These are phyloP conservation scores for Orthosia gracilis DNA, from an alignment of 2,888 invertebrate genomes.

Conservation along the genomic window DNA sequence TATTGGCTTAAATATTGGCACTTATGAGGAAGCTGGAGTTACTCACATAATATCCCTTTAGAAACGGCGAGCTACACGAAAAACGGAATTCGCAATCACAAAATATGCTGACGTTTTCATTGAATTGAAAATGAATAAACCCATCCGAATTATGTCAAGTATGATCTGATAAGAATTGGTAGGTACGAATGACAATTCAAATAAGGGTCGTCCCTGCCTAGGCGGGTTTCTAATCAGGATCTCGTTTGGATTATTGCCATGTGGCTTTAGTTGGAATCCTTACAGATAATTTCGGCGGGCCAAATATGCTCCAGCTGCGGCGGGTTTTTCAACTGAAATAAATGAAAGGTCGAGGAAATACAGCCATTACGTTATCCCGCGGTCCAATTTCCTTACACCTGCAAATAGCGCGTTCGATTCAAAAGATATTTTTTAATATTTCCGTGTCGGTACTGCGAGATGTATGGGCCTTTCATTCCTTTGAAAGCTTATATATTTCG, in stretches of 20 bases:
- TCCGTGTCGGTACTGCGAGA: slow-evolving; percentile 55
- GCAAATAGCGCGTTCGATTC: slow-evolving; percentile 61
- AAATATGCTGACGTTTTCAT: slow-evolving; percentile 66
- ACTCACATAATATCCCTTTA: no score
- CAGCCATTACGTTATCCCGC: slow-evolving; percentile 63
- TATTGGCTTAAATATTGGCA: no score
- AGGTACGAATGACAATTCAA: slow-evolving; percentile 68
- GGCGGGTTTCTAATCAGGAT: slow-evolving; percentile 73
- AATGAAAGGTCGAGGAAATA: slow-evolving; percentile 72
- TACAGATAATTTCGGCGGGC: slow-evolving; percentile 65
- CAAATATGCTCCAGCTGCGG: slow-evolving; percentile 66
- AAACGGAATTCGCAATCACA: slow-evolving; percentile 60
- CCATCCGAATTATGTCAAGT: slow-evolving; percentile 70
- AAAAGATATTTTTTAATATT: slow-evolving; percentile 73
- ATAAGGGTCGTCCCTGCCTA: slow-evolving; percentile 64
- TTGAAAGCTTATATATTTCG: slow-evolving; percentile 68
- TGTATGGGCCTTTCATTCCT: slow-evolving; percentile 64
- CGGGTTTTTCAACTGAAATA: slow-evolving; percentile 69
- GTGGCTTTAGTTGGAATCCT: slow-evolving; percentile 68
- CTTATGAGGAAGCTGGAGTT: no score
- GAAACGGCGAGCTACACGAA: slow-evolving; percentile 50
- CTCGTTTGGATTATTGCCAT: slow-evolving; percentile 67
- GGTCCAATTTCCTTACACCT: slow-evolving; percentile 69
- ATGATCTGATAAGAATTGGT: slow-evolving; percentile 71
- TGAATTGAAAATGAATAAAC: slow-evolving; percentile 71